Conservation (phyloP, 2,888 invertebrate species). For the Chaitophorus viminalis region DNA sequence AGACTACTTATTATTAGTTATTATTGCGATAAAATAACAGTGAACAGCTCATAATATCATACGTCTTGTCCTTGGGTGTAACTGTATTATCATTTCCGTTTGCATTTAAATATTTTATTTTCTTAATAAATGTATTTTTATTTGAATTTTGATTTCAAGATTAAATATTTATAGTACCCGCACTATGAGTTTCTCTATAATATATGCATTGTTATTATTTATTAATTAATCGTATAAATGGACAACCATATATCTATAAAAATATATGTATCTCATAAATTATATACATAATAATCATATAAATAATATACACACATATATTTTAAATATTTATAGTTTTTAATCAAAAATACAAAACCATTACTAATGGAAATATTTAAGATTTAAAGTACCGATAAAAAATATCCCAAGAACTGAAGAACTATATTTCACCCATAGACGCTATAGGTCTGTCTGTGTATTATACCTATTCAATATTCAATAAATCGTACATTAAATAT, state of each 20-base stretch:
- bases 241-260: too few species aligned
- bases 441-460: neutral
- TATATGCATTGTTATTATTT: slow-evolving; percentile 33
- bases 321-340: neutral
- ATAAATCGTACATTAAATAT: neutral
- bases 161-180: slow-evolving; percentile 3
- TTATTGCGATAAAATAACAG: slow-evolving; percentile 27
- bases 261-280: too few species aligned
- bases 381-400: slow-evolving; percentile 6
- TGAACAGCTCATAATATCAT: slow-evolving; percentile 11
- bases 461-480: neutral
- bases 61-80: slow-evolving; percentile 18
- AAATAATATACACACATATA: neutral
- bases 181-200: neutral
- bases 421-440: neutral
- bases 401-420: neutral
- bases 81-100: slow-evolving; percentile 20
- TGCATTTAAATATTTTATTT: slow-evolving; percentile 11
- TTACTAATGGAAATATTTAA: slow-evolving; percentile 18
- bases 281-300: too few species aligned
- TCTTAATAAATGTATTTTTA: slow-evolving; percentile 4
- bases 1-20: slow-evolving; percentile 30
- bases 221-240: slow-evolving; percentile 10
- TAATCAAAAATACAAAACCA: slow-evolving; percentile 6
- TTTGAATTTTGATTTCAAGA: slow-evolving; percentile 1